Evolutionary conservation across 1,140 invertebrate species (phyloP).

Genomic region (Hypothenemus hampei): DNA sequence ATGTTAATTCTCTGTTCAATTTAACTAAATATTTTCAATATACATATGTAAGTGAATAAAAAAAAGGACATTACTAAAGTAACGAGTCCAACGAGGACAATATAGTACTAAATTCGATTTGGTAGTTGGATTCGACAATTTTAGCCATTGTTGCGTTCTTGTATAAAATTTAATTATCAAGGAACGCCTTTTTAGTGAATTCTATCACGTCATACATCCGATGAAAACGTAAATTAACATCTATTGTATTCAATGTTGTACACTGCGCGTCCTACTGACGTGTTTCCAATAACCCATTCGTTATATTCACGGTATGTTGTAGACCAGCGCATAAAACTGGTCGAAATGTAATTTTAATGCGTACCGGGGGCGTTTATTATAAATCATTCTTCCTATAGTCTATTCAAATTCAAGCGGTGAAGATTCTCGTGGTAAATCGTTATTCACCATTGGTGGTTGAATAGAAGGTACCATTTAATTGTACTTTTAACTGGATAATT

Average conservation of each 20-base stretch:
- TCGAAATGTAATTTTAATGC: constrained; percentile 1
- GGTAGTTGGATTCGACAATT: too few relatives aligned
- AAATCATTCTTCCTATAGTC: constrained; percentile 2
- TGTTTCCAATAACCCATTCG: constrained; percentile 4
- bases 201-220: not conserved
- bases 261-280: constrained; percentile 5
- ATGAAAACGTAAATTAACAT: constrained; percentile 7
- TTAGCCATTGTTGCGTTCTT: not conserved
- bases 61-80: too few relatives aligned
- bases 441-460: too few relatives aligned
- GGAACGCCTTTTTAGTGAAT: not conserved
- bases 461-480: too few relatives aligned
- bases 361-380: constrained; percentile 5
- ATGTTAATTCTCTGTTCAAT: too few relatives aligned
- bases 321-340: not conserved
- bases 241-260: constrained; percentile 1
- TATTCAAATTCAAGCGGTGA: constrained; percentile 8
- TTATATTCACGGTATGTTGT: constrained; percentile 2
- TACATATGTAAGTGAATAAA: too few relatives aligned
- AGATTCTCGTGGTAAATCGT: too few relatives aligned
- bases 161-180: not conserved
- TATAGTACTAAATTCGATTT: too few relatives aligned
- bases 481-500: too few relatives aligned
- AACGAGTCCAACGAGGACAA: too few relatives aligned
- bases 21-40: too few relatives aligned